These are phyloP conservation scores for Amphilophus citrinellus DNA, from an alignment of 2,113 vertebrate species.

Conservation along the genomic window DNA sequence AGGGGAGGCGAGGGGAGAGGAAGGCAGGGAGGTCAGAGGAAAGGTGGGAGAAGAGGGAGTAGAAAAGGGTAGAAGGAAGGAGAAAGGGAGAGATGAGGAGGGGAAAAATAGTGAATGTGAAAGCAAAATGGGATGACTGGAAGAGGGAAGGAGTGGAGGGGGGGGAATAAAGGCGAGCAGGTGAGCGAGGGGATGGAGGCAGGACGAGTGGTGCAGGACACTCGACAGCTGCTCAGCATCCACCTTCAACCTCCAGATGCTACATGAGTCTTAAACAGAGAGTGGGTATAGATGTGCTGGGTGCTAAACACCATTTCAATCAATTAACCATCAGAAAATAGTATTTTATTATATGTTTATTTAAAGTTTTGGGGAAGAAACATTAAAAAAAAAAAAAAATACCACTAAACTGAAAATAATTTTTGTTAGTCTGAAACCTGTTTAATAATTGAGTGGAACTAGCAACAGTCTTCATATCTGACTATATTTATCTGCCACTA, in stretches of 20 bases:
- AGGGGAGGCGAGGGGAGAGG: conserved; percentile 34
- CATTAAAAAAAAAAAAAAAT: background rate
- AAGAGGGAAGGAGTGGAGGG: background rate
- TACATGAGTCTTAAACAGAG: conserved; percentile 53
- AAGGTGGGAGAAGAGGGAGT: conserved; percentile 25
- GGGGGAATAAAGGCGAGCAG: conserved; percentile 26
- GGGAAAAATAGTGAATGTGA: background rate
- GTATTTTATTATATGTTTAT: background rate
- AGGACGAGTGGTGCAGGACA: conserved; percentile 2
- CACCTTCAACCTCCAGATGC: conserved; percentile 56
- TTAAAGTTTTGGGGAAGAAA: background rate
- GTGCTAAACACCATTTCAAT: background rate
- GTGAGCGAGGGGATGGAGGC: conserved; percentile 31
- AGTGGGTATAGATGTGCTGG: background rate
- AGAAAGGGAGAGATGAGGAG: background rate
- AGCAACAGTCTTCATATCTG: too few species aligned
- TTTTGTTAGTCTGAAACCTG: too few species aligned
- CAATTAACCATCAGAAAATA: background rate
- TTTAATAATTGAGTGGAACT: too few species aligned
- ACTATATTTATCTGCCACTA: too few species aligned
- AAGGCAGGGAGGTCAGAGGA: conserved; percentile 21
- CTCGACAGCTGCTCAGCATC: conserved; percentile 60
- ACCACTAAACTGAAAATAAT: background rate
- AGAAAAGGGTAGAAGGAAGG: conserved; percentile 22
- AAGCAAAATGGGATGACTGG: conserved; percentile 10